These are phyloP conservation scores for Lamprotornis superbus DNA, from an alignment of 2,113 vertebrate species.

Conservation along the genomic window DNA sequence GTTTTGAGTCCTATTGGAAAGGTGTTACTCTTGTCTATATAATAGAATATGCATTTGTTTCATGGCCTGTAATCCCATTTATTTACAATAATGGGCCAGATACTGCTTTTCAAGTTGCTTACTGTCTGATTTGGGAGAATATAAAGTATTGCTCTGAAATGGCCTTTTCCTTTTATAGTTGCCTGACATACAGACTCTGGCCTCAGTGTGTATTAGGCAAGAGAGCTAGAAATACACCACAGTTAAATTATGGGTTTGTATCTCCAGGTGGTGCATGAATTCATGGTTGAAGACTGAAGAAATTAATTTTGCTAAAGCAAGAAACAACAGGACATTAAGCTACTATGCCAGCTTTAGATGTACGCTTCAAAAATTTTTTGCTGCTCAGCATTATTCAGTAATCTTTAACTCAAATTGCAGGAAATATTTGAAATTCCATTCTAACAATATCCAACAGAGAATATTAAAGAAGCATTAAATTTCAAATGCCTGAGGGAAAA, in stretches of 20 bases:
- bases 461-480: conserved; percentile 70
- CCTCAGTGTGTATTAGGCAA: background rate
- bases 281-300: conserved; percentile 32
- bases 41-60: background rate
- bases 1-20: background rate
- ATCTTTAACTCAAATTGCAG: conserved; percentile 70
- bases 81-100: background rate
- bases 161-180: background rate
- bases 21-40: background rate
- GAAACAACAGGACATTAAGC: conserved; percentile 66
- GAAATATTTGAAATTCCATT: conserved; percentile 73
- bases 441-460: conserved; percentile 68
- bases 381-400: conserved; percentile 63
- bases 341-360: conserved; percentile 50
- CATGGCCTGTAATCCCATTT: background rate
- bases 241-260: conserved; percentile 45
- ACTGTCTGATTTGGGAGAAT: background rate
- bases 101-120: background rate
- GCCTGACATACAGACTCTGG: background rate
- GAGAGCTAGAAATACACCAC: conserved; percentile 5
- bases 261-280: conserved; percentile 57
- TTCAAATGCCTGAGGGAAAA: conserved; percentile 66
- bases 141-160: background rate
- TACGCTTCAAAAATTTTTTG: conserved; percentile 39
- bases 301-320: conserved; percentile 61